Evolutionary conservation across 2,888 invertebrate genomes (phyloP).

Genomic region (Mesorhabditis spiculigera): DNA sequence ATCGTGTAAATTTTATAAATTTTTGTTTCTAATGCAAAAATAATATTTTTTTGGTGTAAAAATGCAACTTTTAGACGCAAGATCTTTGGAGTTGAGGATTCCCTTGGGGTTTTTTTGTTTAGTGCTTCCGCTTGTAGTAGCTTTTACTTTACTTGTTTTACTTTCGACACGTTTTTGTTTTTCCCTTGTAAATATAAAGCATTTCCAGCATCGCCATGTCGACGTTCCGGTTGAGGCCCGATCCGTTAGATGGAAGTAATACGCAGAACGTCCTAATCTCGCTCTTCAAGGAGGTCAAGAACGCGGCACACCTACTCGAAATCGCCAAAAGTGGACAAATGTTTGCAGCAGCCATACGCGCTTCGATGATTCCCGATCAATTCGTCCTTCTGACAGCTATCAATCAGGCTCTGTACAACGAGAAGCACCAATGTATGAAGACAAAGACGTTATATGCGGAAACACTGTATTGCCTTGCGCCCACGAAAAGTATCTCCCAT

Average conservation of each 20-base stretch:
- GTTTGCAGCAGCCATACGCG: neutral
- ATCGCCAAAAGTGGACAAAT: neutral
- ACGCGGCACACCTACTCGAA: neutral
- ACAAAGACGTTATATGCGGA: neutral
- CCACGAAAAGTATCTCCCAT: neutral
- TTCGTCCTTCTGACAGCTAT: neutral
- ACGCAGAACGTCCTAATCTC: neutral
- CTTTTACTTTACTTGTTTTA: neutral
- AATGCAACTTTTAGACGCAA: too few relatives aligned
- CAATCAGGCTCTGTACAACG: conserved; percentile 2
- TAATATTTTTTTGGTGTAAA: too few relatives aligned
- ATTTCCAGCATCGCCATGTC: neutral
- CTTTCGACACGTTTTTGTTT: neutral
- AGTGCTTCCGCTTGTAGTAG: neutral
- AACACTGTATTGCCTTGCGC: neutral
- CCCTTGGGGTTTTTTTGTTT: neutral
- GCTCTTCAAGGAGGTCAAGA: neutral
- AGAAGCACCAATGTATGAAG: neutral
- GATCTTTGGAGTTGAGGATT: neutral
- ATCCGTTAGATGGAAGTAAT: neutral
- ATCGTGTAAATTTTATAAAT: too few relatives aligned
- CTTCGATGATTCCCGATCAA: neutral
- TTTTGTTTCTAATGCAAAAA: too few relatives aligned
- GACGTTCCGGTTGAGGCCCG: neutral
- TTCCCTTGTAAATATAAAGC: neutral